Evolutionary conservation across 1,140 invertebrate genomes (phyloP).

Genomic region (Trinorchestia longiramus): DNA sequence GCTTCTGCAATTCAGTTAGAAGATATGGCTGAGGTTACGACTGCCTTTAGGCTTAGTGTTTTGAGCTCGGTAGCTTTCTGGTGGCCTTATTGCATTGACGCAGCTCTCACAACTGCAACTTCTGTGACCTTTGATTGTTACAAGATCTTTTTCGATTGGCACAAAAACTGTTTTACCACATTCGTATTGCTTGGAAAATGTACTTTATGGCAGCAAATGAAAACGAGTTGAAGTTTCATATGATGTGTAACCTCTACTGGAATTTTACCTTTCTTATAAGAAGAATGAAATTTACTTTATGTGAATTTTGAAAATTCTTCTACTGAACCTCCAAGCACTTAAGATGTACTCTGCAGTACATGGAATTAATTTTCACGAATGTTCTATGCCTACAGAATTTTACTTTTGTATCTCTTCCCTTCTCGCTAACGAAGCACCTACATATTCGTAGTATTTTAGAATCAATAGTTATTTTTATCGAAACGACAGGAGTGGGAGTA

Average conservation of each 20-base stretch:
- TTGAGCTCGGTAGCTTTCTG: slow-evolving; percentile 23
- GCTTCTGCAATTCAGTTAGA: slow-evolving; percentile 52
- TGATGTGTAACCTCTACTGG: not conserved
- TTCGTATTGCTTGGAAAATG: not conserved
- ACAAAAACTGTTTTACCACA: not conserved
- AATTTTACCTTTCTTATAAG: not conserved
- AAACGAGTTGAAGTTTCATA: not conserved
- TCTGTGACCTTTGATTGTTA: not conserved
- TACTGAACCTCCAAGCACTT: too few species aligned
- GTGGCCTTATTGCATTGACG: slow-evolving; percentile 48
- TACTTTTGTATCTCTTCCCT: too few species aligned
- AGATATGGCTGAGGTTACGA: slow-evolving; percentile 42
- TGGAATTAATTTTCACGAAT: too few species aligned
- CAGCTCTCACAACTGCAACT: slow-evolving; percentile 39
- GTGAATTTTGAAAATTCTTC: not conserved
- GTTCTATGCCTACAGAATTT: too few species aligned
- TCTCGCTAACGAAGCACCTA: too few species aligned
- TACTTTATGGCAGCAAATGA: not conserved
- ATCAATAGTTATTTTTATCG: too few species aligned
- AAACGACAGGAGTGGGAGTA: too few species aligned
- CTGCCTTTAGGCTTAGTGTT: slow-evolving; percentile 39
- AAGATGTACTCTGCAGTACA: too few species aligned
- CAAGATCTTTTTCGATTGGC: not conserved
- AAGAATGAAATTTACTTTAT: not conserved
- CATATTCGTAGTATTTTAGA: too few species aligned